A percentile compares a stretch with the other conserved stretches of the same genome.
phyloP scores from a whole-genome alignment of 64 coral and sea anemone genomes.

The Pocillopora verrucosa region DNA sequence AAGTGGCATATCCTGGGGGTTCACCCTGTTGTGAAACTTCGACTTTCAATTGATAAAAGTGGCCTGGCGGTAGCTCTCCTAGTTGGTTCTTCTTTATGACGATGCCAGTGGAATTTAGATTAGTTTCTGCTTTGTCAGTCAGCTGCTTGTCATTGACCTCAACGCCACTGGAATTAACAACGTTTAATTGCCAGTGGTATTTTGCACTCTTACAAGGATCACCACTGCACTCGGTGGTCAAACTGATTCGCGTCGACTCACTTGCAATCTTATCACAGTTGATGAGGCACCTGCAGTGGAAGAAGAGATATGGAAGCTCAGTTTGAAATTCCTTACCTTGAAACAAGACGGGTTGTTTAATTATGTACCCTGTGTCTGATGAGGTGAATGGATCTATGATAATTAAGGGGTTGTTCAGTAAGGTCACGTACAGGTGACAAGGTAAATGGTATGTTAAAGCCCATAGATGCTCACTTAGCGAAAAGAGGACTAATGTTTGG shows the following conservation, averaged over 20 bases:
- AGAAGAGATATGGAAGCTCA: not conserved
- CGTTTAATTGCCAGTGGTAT: slow-evolving; percentile 8
- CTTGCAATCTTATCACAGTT: slow-evolving; percentile 58
- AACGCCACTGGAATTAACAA: not conserved
- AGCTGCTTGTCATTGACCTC: not conserved
- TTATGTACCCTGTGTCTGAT: no score
- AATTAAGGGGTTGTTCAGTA: no score
- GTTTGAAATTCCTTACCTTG: not conserved
- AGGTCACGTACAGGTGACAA: no score
- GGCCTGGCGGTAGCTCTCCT: not conserved
- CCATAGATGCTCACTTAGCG: no score
- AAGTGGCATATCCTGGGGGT: slow-evolving; percentile 54
- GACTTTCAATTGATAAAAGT: slow-evolving; percentile 52
- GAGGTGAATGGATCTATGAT: no score
- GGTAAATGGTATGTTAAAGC: no score
- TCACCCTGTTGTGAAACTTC: not conserved
- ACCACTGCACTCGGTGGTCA: slow-evolving; percentile 36
- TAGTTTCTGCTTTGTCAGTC: slow-evolving; percentile 48
- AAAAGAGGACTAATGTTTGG: no score
- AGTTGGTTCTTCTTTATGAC: slow-evolving; percentile 43
- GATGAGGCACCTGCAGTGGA: slow-evolving; percentile 48
- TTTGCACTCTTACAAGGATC: not conserved
- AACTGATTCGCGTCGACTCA: slow-evolving; percentile 52
- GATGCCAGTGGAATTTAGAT: slow-evolving; percentile 50
- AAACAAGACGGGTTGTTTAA: no score